phyloP scores from a whole-genome alignment of 1,140 invertebrate genomes.

The Bemisia tabaci region DNA sequence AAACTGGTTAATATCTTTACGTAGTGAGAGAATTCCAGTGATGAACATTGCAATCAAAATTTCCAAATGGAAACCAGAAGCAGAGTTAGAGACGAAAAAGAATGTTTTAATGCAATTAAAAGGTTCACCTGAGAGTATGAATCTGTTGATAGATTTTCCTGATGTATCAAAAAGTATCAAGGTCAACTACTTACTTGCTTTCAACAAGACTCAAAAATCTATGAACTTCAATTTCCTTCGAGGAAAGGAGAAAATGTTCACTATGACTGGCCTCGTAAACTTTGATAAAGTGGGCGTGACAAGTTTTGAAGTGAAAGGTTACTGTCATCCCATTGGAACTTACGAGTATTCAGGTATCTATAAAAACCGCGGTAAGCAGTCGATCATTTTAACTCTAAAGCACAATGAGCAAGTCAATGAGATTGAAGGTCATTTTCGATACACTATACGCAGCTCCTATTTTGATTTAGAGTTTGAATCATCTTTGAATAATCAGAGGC shows the following conservation, averaged over 20 bases:
- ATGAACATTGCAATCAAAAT: neutral
- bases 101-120: neutral
- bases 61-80: neutral
- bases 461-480: neutral
- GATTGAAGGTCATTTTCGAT: neutral
- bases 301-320: neutral
- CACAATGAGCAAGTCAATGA: neutral
- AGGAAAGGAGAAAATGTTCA: neutral
- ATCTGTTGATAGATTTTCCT: neutral
- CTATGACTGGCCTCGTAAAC: neutral
- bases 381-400: neutral
- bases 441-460: neutral
- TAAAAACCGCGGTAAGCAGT: neutral
- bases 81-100: neutral
- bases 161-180: neutral
- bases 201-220: neutral
- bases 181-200: neutral
- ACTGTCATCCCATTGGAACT: neutral
- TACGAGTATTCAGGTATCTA: neutral
- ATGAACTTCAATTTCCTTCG: neutral
- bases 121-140: neutral
- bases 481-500: neutral
- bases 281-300: neutral
- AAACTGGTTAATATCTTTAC: neutral
- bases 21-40: neutral